Evolutionary conservation across 2,113 vertebrate species (phyloP), one percentile per base, ranked within the genome.

Genomic region (Leucosticte australis): DNA sequence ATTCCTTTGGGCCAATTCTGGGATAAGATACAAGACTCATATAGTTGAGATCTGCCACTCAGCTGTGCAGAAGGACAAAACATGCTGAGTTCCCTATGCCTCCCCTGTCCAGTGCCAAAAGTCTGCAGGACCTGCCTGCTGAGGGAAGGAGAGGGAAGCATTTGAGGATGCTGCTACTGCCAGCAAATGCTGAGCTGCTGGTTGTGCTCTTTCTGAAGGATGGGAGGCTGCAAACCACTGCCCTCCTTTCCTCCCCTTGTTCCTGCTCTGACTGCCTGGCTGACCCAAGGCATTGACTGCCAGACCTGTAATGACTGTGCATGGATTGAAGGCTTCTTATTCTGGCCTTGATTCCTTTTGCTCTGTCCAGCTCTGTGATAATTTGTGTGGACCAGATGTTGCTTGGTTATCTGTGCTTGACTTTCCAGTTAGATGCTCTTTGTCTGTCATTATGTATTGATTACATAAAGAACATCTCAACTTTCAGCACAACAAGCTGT

Each of bases 381-480:
- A 87, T 95, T 95, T 7, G 7, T 55, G 59, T 75, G 78, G 68
- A 56, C 27, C 69, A 84, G 70, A 55, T 73, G 76, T 85, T 88
- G 13, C 68, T 81, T 80, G 33, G 41, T 73, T 83, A n/a, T 46
- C 53, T 65, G 13, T 64, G 79, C 73, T 75, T 85, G 69, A 80
- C 62, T 93, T 92, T 81, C 56, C 86, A 70, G 75, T 75, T 70
- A 89, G 44, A 46, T 70, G 89, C 33, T 96, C 77, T 85, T 92
- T 95, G 50, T 83, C 59, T 89, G 21, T 85, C 78, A 26, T 85
- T 95, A 81, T 21, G 8, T 86, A 92, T 94, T 92, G 86, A 96
- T 95, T 73, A 16, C 41, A n/a, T 39, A 28, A 92, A 96, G 52
- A 95, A 83, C n/a, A 39, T 63, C 63, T 95, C 60, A 78, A 69